These are phyloP conservation scores for Poecilia latipinna DNA, from an alignment of 2,113 vertebrate species.

Conservation along the genomic window DNA sequence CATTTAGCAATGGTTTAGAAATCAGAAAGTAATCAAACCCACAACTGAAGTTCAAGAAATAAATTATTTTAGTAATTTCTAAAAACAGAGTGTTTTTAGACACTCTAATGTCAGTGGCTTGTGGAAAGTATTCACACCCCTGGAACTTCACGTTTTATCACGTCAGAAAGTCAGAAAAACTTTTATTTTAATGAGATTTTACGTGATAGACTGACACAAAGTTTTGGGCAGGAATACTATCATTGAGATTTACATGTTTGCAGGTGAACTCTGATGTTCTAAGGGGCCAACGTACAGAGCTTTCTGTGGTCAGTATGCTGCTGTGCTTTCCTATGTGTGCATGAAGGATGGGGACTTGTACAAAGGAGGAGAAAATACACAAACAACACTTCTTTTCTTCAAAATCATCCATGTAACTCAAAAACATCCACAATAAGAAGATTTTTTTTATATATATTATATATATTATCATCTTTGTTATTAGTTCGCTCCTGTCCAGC, in stretches of 20 bases:
- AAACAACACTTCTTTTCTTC: conserved; percentile 55
- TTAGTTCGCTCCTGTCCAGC: conserved; percentile 26
- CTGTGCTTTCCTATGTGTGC: conserved; percentile 44
- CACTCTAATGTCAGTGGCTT: too few species aligned
- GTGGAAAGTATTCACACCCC: neutral
- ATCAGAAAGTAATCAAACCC: neutral
- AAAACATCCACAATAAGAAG: conserved; percentile 77
- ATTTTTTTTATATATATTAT: conserved; percentile 14
- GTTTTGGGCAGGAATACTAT: neutral
- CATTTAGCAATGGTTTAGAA: too few species aligned
- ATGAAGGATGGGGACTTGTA: conserved; percentile 46
- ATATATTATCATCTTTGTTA: conserved; percentile 71
- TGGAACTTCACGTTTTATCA: neutral
- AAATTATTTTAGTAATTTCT: neutral
- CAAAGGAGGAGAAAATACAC: conserved; percentile 73
- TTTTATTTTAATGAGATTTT: neutral
- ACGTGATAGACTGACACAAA: neutral
- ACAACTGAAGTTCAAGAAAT: neutral
- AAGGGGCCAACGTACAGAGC: neutral
- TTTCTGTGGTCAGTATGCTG: conserved; percentile 46
- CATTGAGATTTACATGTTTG: neutral
- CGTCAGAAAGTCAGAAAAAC: neutral
- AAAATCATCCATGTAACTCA: conserved; percentile 70
- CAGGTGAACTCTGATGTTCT: conserved; percentile 16
- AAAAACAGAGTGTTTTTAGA: too few species aligned